Percentiles rank a stretch among this genome's conserved stretches.
phyloP scores from a whole-genome alignment of 2,113 vertebrate genomes.

The Pycnonotus jocosus region DNA sequence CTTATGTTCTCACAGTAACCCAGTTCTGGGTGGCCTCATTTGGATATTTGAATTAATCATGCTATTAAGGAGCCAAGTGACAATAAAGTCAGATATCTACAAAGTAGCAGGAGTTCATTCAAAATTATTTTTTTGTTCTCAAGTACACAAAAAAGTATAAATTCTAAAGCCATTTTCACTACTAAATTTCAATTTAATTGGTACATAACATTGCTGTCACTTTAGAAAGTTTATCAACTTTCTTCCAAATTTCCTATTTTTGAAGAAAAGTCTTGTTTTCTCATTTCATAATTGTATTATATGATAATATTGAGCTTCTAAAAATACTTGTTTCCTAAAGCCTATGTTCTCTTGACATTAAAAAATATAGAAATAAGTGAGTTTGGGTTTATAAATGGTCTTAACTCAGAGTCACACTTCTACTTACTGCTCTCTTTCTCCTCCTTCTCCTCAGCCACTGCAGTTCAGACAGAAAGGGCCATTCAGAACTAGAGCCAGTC shows the following conservation, averaged over 20 bases:
- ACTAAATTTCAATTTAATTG: not conserved
- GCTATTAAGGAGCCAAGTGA: not conserved
- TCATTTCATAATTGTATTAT: not conserved
- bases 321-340: not conserved
- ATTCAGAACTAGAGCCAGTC: conserved; percentile 72
- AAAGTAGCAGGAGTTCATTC: not conserved
- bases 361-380: not conserved
- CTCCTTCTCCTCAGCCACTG: conserved; percentile 86
- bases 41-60: not conserved
- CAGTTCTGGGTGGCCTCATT: not conserved
- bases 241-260: not conserved
- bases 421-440: conserved; percentile 88
- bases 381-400: not conserved
- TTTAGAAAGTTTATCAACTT: not conserved
- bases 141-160: not conserved
- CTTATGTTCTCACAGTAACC: not conserved
- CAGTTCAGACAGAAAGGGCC: conserved; percentile 79
- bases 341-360: not conserved
- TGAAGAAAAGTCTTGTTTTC: not conserved
- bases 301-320: not conserved
- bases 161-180: not conserved
- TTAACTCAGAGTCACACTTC: not conserved
- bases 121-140: not conserved
- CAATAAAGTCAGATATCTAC: not conserved
- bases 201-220: not conserved